Conservation (phyloP, 2,113 vertebrate genomes). For the Poecilia latipinna region DNA sequence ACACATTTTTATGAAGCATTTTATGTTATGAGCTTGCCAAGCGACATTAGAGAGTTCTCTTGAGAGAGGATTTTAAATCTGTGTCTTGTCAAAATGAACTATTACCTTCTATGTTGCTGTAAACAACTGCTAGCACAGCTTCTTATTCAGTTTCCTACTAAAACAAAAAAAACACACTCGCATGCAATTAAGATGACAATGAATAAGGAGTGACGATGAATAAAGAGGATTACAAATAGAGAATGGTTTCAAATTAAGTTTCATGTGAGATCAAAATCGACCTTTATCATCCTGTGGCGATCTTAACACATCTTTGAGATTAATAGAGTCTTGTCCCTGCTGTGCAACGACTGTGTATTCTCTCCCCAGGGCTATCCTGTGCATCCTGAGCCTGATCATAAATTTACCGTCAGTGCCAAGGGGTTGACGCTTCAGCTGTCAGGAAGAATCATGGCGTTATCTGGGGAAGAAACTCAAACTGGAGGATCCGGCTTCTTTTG, state of each 20-base stretch:
- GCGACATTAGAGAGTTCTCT: constrained; percentile 1
- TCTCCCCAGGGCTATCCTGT: constrained; percentile 80
- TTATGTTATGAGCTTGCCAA: constrained; percentile 12
- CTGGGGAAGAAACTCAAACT: constrained; percentile 79
- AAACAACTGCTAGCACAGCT: not conserved
- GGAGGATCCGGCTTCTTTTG: constrained; percentile 63
- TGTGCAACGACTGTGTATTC: constrained; percentile 42
- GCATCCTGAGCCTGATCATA: constrained; percentile 80
- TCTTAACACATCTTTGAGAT: constrained; percentile 16
- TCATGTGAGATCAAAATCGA: not conserved
- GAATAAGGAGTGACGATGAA: constrained; percentile 5
- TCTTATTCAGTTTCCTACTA: constrained; percentile 10
- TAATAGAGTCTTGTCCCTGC: constrained; percentile 29
- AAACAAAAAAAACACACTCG: not conserved
- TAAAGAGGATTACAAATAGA: not conserved
- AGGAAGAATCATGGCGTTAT: constrained; percentile 84
- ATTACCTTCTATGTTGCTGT: not conserved
- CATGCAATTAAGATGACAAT: not conserved
- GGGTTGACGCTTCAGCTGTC: constrained; percentile 93
- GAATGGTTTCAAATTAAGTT: constrained; percentile 1
- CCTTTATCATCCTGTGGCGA: constrained; percentile 1
- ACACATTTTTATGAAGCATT: constrained; percentile 6
- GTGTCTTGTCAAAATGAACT: constrained; percentile 12
- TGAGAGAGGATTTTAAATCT: not conserved
- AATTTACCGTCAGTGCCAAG: constrained; percentile 84